These are phyloP conservation scores for Noturus placidus DNA, from an alignment of 2,113 vertebrate genomes.

Conservation along the genomic window DNA sequence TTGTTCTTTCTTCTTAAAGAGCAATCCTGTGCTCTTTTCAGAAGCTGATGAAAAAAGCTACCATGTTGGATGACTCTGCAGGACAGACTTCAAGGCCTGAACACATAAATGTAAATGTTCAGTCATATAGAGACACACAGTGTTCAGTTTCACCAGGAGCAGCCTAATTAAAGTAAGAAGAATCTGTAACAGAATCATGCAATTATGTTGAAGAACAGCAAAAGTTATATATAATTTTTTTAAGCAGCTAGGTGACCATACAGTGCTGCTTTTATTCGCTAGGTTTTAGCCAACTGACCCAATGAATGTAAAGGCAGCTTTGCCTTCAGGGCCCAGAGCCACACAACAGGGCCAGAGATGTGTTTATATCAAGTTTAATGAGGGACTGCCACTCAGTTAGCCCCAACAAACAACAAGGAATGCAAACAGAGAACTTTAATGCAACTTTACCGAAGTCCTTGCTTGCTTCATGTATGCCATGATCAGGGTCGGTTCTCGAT, in stretches of 20 bases:
- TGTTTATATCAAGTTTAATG: constrained; percentile 58
- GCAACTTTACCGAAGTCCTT: background rate
- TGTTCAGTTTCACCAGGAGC: background rate
- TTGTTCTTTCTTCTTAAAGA: constrained; percentile 61
- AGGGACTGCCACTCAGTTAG: constrained; percentile 31
- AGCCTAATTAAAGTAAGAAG: background rate
- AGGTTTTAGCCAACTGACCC: constrained; percentile 59
- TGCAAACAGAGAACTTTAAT: constrained; percentile 61
- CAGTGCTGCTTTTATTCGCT: constrained; percentile 41
- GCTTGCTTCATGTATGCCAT: background rate
- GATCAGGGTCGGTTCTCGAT: too few species aligned
- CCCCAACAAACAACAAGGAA: constrained; percentile 53
- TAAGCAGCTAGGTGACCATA: background rate
- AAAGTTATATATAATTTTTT: background rate
- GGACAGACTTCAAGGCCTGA: constrained; percentile 64
- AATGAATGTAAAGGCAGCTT: constrained; percentile 60
- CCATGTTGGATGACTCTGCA: constrained; percentile 61
- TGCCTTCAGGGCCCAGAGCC: constrained; percentile 58
- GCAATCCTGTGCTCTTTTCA: constrained; percentile 76
- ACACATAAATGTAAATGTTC: background rate
- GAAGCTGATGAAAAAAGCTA: constrained; percentile 47
- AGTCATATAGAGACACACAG: background rate
- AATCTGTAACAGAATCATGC: background rate
- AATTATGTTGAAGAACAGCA: background rate
- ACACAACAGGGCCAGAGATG: constrained; percentile 57